These are phyloP conservation scores for Neocrepidodera transversa DNA, from an alignment of 2,888 invertebrate genomes.

Conservation along the genomic window DNA sequence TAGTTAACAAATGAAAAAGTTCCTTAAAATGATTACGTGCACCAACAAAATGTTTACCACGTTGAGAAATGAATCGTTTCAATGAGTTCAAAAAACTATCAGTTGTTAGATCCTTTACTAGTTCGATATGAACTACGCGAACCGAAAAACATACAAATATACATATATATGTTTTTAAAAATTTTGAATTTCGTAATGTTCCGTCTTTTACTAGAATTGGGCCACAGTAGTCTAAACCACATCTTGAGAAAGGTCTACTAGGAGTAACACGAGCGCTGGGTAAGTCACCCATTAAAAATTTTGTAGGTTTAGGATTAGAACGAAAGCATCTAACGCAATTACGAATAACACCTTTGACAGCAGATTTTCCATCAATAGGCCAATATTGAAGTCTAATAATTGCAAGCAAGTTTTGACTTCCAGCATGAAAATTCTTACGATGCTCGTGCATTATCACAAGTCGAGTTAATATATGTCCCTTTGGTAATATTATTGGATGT, in stretches of 20 bases:
- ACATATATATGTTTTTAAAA: neutral
- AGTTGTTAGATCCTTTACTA: neutral
- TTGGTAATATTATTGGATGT: constrained; percentile 11
- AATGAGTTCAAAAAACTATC: constrained; percentile 16
- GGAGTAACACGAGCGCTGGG: constrained; percentile 1
- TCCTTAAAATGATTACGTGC: constrained; percentile 22
- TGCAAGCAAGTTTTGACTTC: neutral
- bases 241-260: constrained; percentile 11
- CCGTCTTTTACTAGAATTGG: neutral
- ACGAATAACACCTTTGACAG: neutral
- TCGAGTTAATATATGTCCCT: neutral
- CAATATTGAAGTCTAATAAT: neutral
- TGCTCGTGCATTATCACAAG: neutral
- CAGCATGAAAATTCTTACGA: neutral
- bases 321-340: neutral
- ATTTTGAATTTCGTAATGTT: neutral
- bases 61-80: constrained; percentile 16
- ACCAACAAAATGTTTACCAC: constrained; percentile 19
- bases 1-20: constrained; percentile 1
- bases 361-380: neutral
- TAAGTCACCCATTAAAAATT: neutral
- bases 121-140: constrained; percentile 5
- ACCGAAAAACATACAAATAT: constrained; percentile 21
- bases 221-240: constrained; percentile 6
- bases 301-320: neutral